Base-by-base conservation (phyloP, 2,113 vertebrate genomes). In the Neodon shergylaensis region DNA sequence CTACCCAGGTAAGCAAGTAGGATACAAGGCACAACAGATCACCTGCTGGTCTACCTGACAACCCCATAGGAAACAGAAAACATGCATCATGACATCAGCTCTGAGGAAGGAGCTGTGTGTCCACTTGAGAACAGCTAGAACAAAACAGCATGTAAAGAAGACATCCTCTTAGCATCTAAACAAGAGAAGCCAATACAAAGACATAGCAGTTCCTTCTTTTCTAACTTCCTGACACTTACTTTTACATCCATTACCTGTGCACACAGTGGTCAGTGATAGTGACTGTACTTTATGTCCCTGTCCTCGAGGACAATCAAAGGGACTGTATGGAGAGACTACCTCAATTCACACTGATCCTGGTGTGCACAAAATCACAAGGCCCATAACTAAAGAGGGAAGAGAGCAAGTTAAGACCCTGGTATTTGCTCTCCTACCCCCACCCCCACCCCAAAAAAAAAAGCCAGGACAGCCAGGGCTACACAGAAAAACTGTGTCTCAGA, bases 121-220 rank as follows among this genome's bases (percentile, higher is more conserved):
- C 9, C 19, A 49, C 36, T 12, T 54, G 86, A 82, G 17, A 39
- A 26, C 24, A 90, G 39, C 24, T 77, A 77, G 85, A 85, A 70
- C 33, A 83, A 92, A 96, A 88, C 26, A 85, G 24, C 88, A 74
- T 39, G 49, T 68, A 61, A 86, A 87, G 26, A 74, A 42, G n/a
- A 65, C 66, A 68, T n/a, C 24, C 85, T 33, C 42, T 70, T 33
- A 39, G 19, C 47, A 90, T 36, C 47, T 94, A 49, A 61, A 54
- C 47, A 90, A 90, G 16, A 28, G n/a, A 90, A 89, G 49, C n/a
- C 42, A 85, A 44, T 84, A 33, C 0, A 88, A 79, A 2, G 87
- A 88, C 36, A 65, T 13, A 74, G 24, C 16, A 76, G 36, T 47
- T 47, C 26, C 61, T 44, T 65, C 79, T 73, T 82, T 68, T 90